A percentile compares a stretch with the other conserved stretches of the same genome.
phyloP scores from a whole-genome alignment of 2,888 invertebrate species.

The Lasioglossum pauxillum region DNA sequence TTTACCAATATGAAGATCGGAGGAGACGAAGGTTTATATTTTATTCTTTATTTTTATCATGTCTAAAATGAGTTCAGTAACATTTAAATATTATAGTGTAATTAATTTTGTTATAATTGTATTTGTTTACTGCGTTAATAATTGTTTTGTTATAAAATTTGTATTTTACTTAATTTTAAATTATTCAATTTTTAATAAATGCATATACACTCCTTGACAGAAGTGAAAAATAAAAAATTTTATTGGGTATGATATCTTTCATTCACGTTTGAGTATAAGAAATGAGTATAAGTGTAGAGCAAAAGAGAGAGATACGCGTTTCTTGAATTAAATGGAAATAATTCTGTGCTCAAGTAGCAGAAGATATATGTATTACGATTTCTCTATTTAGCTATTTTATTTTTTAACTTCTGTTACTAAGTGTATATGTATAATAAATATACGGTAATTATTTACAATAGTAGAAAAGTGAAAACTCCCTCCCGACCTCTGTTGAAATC shows the following conservation, averaged over 20 bases:
- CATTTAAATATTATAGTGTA: not conserved
- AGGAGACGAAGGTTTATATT: constrained; percentile 86
- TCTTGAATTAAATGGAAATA: not conserved
- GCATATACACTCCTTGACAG: not conserved
- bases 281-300: not conserved
- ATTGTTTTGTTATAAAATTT: not conserved
- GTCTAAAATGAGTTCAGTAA: not conserved
- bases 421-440: not conserved
- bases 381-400: not conserved
- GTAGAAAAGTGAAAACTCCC: too few relatives aligned
- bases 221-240: not conserved
- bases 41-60: constrained; percentile 10
- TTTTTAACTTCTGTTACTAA: not conserved
- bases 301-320: not conserved
- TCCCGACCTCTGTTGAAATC: too few relatives aligned
- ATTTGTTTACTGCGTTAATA: not conserved
- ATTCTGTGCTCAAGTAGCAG: not conserved
- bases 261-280: not conserved
- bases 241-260: not conserved
- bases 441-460: too few relatives aligned
- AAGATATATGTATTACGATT: not conserved
- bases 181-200: not conserved
- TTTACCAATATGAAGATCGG: constrained; percentile 90
- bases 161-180: not conserved
- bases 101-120: not conserved